Evolutionary conservation across 2,888 invertebrate genomes (phyloP), one percentile per base, ranked within the genome.

Genomic region (Cinara cedri): DNA sequence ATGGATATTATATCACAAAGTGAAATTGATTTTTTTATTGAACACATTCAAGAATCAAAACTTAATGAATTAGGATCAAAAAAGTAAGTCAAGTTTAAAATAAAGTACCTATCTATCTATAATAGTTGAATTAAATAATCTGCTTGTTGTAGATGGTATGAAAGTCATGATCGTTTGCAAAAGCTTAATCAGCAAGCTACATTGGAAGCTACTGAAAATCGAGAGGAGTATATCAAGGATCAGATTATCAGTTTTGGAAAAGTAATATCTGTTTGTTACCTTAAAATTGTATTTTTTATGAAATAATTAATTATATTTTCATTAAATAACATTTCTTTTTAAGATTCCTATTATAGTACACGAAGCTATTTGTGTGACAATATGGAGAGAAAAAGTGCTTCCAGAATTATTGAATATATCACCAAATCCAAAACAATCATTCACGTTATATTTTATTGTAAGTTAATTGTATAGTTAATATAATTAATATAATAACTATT

Each of bases 141-240:
- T 62, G 14, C 81, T 83, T 86, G 83, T 82, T 82, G 49, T 81
- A 93, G 92, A 74, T 95, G 94, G 94, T 87, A 93, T 66, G 92
- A 93, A 83, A 91, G 90, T 87, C 96, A 96, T 85, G 91, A 94
- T 84, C 89, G 92, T 83, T 85, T 96, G 11, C 92, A 95, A 84
- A 93, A 95, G 85, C 85, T 97, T 14, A 94, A 94, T 84, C 95
- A 96, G 86, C 94, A 96, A 87, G 95, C 95, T 1, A 90, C 93
- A 62, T 85, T 94, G 60, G 95, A 95, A 88, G 94, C 94, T 1
- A 89, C 90, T 14, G 89, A 89, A 42, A 87, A 92, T 84, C 90
- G 91, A 83, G 95, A 96, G 86, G 96, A 97, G 86, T 89, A 90
- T 74, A 92, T 95, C 0, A 95, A 95, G 86, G 95, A 96, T 87